Evolutionary conservation across 2,113 vertebrate genomes (phyloP), one percentile per base, ranked within the genome.

Genomic region (Melierax canorus): DNA sequence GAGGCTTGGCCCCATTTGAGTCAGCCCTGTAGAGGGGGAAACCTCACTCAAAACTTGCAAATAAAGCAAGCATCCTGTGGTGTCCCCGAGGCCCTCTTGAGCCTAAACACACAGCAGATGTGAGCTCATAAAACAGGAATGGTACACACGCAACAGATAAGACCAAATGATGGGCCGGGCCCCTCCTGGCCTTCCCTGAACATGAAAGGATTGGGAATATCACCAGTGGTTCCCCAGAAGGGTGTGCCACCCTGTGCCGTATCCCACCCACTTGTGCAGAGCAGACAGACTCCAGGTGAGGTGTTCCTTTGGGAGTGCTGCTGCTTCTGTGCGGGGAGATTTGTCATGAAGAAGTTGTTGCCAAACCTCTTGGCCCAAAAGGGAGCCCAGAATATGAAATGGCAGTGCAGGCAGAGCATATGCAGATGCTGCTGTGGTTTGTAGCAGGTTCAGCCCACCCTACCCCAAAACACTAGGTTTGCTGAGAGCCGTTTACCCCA

Each of bases 351-450:
- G 59, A 71, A 75, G 38, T 6, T 9, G 27, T 13, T 46, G 38
- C 32, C 43, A 87, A 89, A 62, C 14, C 5, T 66, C 84, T 45
- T 66, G 27, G 15, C 5, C n/a, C 29, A 59, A 56, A 36, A 46
- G 1, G 1, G 15, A 83, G 27, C 29, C 53, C 41, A n/a, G 68
- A 62, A n/a, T 13, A 43, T 5, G 18, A 63, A 77, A 38, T 1
- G 3, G 21, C 66, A 86, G 10, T 8, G 8, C 0, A 1, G 32
- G 45, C 63, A 77, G 34, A 56, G 29, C 16, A 8, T 0, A 1
- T 53, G 34, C 7, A 4, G 60, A 7, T 74, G 38, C 41, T 23
- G 34, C 29, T 48, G 39, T 43, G 24, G 12, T 36, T 50, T 93
- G 39, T 58, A 76, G 62, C 15, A 29, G 10, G 12, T 58, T 58